Conservation (phyloP, 2,113 vertebrate species). For the Galemys pyrenaicus region DNA sequence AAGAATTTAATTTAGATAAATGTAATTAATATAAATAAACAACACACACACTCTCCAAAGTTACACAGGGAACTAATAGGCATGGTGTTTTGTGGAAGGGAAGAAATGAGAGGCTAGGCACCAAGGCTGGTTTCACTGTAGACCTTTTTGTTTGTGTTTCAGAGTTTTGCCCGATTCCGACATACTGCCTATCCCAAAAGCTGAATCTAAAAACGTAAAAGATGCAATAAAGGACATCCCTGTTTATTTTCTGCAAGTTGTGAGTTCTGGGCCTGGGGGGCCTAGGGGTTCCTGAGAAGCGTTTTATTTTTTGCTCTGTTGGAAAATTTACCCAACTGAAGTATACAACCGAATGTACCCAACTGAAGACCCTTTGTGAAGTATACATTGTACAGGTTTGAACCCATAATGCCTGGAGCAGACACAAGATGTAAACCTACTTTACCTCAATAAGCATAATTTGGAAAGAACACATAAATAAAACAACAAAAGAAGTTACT, state of each 20-base stretch:
- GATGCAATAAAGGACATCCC: neutral
- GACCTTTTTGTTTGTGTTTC: neutral
- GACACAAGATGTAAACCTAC: too few relatives aligned
- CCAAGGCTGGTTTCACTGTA: neutral
- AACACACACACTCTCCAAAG: neutral
- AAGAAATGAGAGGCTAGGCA: neutral
- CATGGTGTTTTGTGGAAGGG: neutral
- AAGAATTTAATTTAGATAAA: neutral
- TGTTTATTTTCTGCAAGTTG: neutral
- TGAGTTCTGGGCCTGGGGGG: fast-evolving
- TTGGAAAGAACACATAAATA: too few relatives aligned
- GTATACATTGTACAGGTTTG: too few relatives aligned
- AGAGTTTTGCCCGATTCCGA: neutral
- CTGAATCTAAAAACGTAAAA: neutral
- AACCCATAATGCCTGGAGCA: too few relatives aligned
- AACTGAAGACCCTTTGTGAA: neutral
- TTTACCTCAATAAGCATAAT: too few relatives aligned
- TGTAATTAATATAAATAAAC: neutral
- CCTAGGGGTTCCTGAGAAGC: neutral
- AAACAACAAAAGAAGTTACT: too few relatives aligned
- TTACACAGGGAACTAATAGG: neutral
- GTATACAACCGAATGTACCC: too few relatives aligned
- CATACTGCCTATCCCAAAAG: neutral
- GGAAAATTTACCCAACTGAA: neutral
- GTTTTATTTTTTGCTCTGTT: neutral